phyloP scores from a whole-genome alignment of 2,888 invertebrate species.

The Eubasilissa splendida region DNA sequence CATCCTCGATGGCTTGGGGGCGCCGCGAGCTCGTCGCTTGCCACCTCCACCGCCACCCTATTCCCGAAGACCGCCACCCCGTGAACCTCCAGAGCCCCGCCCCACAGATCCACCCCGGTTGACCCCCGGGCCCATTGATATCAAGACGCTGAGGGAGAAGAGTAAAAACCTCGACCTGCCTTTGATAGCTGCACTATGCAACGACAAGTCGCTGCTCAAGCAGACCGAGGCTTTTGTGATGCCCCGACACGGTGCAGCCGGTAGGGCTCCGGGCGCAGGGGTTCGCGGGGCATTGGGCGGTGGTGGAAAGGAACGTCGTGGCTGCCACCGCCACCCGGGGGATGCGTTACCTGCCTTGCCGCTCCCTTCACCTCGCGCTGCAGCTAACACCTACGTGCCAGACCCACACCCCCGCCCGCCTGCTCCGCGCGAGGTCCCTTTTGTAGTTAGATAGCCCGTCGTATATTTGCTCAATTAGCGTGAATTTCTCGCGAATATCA shows the following conservation, averaged over 20 bases:
- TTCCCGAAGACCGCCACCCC: constrained; percentile 73
- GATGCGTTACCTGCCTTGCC: constrained; percentile 83
- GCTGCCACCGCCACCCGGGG: constrained; percentile 76
- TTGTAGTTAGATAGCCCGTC: constrained; percentile 25
- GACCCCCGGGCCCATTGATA: constrained; percentile 77
- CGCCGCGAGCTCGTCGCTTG: constrained; percentile 69
- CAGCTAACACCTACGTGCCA: constrained; percentile 82
- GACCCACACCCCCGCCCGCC: constrained; percentile 63
- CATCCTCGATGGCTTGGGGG: constrained; percentile 66
- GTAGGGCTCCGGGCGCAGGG: constrained; percentile 59
- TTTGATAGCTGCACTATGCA: constrained; percentile 93
- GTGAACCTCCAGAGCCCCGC: constrained; percentile 66
- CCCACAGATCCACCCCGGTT: constrained; percentile 71
- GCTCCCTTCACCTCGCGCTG: constrained; percentile 70
- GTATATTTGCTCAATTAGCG: constrained; percentile 53
- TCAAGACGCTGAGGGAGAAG: constrained; percentile 88
- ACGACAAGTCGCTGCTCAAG: constrained; percentile 90
- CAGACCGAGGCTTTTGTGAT: constrained; percentile 90
- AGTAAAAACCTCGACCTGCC: constrained; percentile 93
- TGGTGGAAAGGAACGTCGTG: constrained; percentile 58
- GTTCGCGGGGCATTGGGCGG: constrained; percentile 61
- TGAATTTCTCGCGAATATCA: background rate
- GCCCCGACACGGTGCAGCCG: constrained; percentile 73
- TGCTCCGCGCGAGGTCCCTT: constrained; percentile 48
- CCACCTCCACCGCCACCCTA: constrained; percentile 71